Conservation (phyloP, 2,888 invertebrate genomes). For the Oxystoma pomonae region DNA sequence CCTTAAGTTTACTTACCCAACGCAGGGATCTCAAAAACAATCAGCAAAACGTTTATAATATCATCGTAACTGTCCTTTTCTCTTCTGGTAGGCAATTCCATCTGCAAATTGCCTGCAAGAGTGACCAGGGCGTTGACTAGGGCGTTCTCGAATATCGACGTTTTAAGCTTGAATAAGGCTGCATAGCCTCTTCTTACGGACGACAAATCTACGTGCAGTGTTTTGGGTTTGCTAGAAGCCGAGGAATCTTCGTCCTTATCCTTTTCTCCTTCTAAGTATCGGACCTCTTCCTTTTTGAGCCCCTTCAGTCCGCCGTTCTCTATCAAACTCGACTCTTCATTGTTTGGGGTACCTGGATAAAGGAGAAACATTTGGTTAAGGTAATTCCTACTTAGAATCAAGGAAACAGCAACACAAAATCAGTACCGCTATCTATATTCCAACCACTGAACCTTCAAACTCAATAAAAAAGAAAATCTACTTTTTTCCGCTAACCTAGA, state of each 20-base stretch:
- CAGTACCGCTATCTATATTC: no score
- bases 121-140: constrained; percentile 71
- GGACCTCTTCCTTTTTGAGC: constrained; percentile 67
- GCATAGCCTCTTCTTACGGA: constrained; percentile 67
- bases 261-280: constrained; percentile 70
- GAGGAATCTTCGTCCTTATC: constrained; percentile 86
- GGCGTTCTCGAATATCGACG: constrained; percentile 52
- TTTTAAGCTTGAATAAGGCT: constrained; percentile 44
- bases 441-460: no score
- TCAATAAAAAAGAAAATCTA: no score
- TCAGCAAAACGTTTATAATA: constrained; percentile 53
- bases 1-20: constrained; percentile 43
- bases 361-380: no score
- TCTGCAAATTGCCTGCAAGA: constrained; percentile 66
- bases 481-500: no score
- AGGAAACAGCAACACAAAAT: no score
- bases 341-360: not conserved
- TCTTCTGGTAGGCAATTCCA: constrained; percentile 56
- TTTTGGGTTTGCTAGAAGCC: constrained; percentile 37
- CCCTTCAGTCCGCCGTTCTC: constrained; percentile 42
- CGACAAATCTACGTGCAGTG: constrained; percentile 62
- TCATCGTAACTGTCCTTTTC: constrained; percentile 49
- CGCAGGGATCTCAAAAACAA: constrained; percentile 47
- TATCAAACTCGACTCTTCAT: not conserved
- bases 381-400: no score